Conservation (phyloP, 2,113 vertebrate species). For the Dryoscopus gambensis region DNA sequence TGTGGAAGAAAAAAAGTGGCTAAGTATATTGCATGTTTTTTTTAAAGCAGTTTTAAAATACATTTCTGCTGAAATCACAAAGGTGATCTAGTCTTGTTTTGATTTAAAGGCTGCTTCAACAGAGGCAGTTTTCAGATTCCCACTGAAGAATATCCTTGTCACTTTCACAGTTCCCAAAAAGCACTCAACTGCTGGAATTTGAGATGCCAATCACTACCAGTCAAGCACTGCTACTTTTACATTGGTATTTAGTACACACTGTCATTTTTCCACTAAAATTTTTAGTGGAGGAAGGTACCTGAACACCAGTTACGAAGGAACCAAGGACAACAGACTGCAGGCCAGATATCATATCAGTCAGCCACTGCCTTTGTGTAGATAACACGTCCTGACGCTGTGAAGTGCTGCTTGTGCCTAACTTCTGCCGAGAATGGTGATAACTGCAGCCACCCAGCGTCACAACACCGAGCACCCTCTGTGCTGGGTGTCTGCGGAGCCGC, state of each 20-base stretch:
- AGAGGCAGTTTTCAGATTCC: background rate
- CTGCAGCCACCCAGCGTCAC: background rate
- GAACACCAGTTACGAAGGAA: background rate
- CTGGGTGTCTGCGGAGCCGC: background rate
- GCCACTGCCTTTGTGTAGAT: background rate
- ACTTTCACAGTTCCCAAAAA: background rate
- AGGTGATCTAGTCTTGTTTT: background rate
- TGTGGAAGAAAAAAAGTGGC: background rate
- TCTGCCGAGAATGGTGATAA: background rate
- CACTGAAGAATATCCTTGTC: background rate
- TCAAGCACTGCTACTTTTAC: background rate
- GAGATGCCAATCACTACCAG: background rate
- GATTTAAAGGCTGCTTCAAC: background rate
- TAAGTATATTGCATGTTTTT: background rate
- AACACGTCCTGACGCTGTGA: background rate
- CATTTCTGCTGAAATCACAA: background rate
- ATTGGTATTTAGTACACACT: rapidly evolving
- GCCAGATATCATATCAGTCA: background rate
- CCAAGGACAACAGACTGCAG: background rate
- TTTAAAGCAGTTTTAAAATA: background rate
- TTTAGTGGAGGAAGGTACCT: background rate
- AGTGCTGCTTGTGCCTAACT: background rate
- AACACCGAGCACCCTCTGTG: rapidly evolving
- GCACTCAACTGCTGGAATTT: background rate
- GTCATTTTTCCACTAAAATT: background rate